Percentiles rank a stretch among this genome's conserved stretches.
Evolutionary conservation across 2,888 invertebrate species (phyloP).

Genomic region (Ichneumon xanthorius): DNA sequence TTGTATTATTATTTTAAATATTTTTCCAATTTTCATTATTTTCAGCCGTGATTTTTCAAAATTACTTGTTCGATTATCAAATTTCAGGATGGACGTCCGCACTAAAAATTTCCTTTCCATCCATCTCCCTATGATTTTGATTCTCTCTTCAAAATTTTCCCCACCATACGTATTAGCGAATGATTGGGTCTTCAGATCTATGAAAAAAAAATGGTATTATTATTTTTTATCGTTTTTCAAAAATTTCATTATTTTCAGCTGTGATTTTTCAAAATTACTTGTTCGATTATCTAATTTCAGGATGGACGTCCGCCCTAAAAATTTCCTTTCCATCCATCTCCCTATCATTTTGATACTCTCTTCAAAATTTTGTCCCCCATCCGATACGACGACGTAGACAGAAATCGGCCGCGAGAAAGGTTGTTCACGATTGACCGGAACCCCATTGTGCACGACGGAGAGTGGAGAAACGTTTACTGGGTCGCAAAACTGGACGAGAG

Average conservation of each 20-base stretch:
- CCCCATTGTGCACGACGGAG: conserved; percentile 19
- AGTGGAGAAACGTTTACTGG: conserved; percentile 28
- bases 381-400: conserved; percentile 2
- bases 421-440: not conserved
- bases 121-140: no score
- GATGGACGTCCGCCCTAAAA: conserved; percentile 13
- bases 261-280: conserved; percentile 22
- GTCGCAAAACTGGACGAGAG: not conserved
- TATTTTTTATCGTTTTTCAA: not conserved
- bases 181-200: no score
- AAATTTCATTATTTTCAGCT: conserved; percentile 1
- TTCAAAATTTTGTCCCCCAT: not conserved
- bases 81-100: conserved; percentile 12
- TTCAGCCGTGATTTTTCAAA: conserved; percentile 17
- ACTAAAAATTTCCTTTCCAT: not conserved
- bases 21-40: not conserved
- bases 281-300: not conserved
- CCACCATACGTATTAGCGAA: not conserved
- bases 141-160: no score
- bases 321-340: no score
- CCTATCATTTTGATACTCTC: no score
- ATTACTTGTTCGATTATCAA: not conserved
- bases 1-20: not conserved
- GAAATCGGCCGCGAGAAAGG: not conserved
- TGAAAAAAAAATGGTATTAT: not conserved